A percentile compares a stretch with the other conserved stretches of the same genome.
These are phyloP conservation scores for Electrona antarctica DNA, from an alignment of 2,113 vertebrate genomes.

Conservation along the genomic window DNA sequence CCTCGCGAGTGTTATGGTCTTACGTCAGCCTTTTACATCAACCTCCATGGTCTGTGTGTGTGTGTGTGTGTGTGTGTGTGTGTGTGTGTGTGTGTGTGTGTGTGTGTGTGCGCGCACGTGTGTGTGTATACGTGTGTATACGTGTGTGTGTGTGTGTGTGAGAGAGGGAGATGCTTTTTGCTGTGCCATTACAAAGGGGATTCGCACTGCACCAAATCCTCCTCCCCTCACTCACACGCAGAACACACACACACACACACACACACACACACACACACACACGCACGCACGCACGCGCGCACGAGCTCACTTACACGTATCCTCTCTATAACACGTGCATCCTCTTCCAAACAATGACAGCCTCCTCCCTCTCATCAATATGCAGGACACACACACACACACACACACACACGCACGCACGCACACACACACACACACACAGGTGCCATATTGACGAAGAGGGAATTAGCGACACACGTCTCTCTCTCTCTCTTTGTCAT, in stretches of 20 bases:
- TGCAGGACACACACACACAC: conserved; percentile 28
- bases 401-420: neutral
- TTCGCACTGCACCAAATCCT: conserved; percentile 79
- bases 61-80: too few species aligned
- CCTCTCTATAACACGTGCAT: conserved; percentile 44
- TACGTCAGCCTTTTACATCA: conserved; percentile 80
- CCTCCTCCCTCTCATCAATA: conserved; percentile 38
- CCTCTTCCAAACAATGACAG: conserved; percentile 19
- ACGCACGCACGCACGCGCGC: conserved; percentile 11
- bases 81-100: too few species aligned
- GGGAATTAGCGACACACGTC: conserved; percentile 28
- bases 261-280: conserved; percentile 10
- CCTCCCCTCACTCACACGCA: conserved; percentile 37
- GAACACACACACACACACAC: conserved; percentile 27
- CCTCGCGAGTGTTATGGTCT: conserved; percentile 68
- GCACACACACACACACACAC: neutral
- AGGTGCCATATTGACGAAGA: conserved; percentile 17
- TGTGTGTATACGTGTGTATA: too few species aligned
- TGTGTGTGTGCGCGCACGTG: too few species aligned
- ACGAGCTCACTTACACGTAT: conserved; percentile 6
- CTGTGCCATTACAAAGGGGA: conserved; percentile 73
- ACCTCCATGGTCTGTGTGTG: conserved; percentile 53
- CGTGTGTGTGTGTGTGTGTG: too few species aligned
- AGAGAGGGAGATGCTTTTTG: conserved; percentile 21
- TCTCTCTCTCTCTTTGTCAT: conserved; percentile 37